Evolutionary conservation across 1,140 invertebrate genomes (phyloP), one percentile per base, ranked within the genome.

Genomic region (Linepithema humile): DNA sequence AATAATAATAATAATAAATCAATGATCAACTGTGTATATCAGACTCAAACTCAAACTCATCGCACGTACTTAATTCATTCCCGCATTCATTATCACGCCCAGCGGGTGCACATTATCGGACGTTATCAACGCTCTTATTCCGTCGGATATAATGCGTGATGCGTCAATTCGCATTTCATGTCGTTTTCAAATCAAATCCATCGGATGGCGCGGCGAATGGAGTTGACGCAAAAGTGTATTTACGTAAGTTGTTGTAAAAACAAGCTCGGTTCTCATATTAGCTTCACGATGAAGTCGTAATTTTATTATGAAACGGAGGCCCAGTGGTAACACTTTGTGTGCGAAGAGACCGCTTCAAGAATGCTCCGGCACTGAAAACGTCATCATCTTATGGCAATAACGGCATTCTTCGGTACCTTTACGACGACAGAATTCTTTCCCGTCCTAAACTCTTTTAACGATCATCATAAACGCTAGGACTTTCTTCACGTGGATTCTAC

Each of bases 121-220:
- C 23, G 69, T 67, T 87, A 87, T 87, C 84, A 43, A 12, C 6
- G 3, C 38, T 48, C 69, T 82, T 74, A 85, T 83, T 50, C 70
- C 38, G 40, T 23, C 23, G 15, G 40, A 67, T 78, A 67, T 67
- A 53, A n/a, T n/a, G 65, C 60, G 20, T 26, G n/a, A 35, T 9
- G 12, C 26, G 38, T n/a, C 43, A n/a, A 40, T 40, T 78, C 59
- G n/a, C 73, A n/a, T 72, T 20, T 72, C 69, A 17, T 26, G 26
- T 17, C 73, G 40, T 65, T 77, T 77, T 65, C 59, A 65, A 50
- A 48, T 77, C 38, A 20, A 59, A 57, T 73, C 29, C 70, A 73
- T 15, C 70, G 32, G 35, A 73, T 23, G 35, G 15, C 17, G n/a
- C 4, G 15, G 55, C 45, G 45, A n/a, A n/a, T n/a, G n/a, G n/a